phyloP scores from a whole-genome alignment of 92 coral and sea anemone genomes.

The Phymanthus crucifer region DNA sequence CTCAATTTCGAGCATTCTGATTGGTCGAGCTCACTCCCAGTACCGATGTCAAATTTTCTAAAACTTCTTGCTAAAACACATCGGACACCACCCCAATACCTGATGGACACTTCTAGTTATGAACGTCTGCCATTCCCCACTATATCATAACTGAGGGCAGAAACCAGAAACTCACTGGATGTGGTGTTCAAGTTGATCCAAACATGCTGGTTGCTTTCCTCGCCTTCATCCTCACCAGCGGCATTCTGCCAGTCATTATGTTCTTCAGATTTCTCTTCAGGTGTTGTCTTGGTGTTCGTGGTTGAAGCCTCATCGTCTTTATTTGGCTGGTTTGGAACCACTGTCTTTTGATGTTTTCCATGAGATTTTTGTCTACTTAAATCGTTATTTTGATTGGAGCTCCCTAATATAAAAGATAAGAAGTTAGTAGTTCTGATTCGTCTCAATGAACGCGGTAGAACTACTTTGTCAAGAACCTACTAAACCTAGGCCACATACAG shows the following conservation, averaged over 20 bases:
- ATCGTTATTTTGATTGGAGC: background rate
- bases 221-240: constrained; percentile 45
- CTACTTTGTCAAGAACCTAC: too few relatives aligned
- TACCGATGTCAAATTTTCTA: too few relatives aligned
- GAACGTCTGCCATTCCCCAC: too few relatives aligned
- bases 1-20: too few relatives aligned
- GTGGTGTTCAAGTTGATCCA: background rate
- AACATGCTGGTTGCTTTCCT: constrained; percentile 31
- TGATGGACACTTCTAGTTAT: too few relatives aligned
- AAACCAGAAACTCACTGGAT: constrained; percentile 2
- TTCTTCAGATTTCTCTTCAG: background rate
- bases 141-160: too few relatives aligned
- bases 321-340: background rate
- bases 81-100: too few relatives aligned
- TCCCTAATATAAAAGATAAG: background rate
- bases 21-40: too few relatives aligned
- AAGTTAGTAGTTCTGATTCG: background rate
- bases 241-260: constrained; percentile 39
- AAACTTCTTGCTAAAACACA: too few relatives aligned
- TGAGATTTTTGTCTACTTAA: background rate
- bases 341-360: background rate
- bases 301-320: background rate
- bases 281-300: background rate
- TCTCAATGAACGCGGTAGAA: too few relatives aligned
- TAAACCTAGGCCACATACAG: too few relatives aligned